Evolutionary conservation across 2,797 vertebrate species (phyloP), one percentile per base, ranked within the genome.

Genomic region (Pampus argenteus): DNA sequence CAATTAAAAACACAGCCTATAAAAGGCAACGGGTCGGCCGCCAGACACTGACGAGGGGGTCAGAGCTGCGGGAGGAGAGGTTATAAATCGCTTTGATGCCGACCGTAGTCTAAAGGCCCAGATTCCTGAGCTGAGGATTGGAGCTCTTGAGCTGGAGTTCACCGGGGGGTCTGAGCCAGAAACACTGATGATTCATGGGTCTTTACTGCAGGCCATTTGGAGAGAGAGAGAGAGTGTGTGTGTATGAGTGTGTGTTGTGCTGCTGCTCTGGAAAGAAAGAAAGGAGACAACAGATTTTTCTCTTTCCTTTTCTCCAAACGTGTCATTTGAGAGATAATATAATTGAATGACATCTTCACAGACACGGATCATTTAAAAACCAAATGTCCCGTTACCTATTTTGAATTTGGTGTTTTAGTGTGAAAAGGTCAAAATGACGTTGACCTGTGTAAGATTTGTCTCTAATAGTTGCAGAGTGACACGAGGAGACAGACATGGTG

Each of bases 1-100:
- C 88, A 94, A 95, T 94, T 94, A 94, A 94, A 94, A 95, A 94
- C 91, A 94, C 83, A 74, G 93, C 91, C 95, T 95, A 93, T 95
- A 95, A 94, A 95, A 95, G 94, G 95, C 89, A 94, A 94, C 78
- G 85, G 79, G 86, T 91, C 31, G 64, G 74, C 76, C 85, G 90
- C 93, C 92, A 95, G 91, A 94, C 82, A 69, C 90, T 80, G 74
- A 81, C 87, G 31, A 84, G 85, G 84, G 88, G 92, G 90, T 87
- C 87, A 62, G 86, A 80, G 67, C 86, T 81, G 84, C 73, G 78
- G 85, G 77, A 86, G 85, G 84, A 82, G 78, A 44, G 62, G 86
- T 93, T 87, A 93, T 94, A 94, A 93, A 95, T 95, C 64, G 90
- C 89, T 90, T 92, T 91, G 92, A 94, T 91, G 89, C 92, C 55